Conservation (phyloP, 2,113 vertebrate species). For the Peromyscus leucopus region DNA sequence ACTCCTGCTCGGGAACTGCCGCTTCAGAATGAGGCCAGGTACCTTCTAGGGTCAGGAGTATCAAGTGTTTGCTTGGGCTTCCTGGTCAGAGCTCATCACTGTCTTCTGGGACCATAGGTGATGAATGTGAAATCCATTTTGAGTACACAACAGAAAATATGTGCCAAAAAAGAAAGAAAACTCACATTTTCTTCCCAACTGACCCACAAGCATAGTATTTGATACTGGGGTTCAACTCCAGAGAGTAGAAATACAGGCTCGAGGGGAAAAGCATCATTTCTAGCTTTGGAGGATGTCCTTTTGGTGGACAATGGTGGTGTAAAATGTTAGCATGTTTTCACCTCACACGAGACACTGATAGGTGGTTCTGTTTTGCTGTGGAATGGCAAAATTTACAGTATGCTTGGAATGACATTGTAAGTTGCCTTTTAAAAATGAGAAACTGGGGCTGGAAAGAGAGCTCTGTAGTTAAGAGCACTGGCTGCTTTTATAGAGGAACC, state of each 20-base stretch:
- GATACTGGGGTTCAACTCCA: neutral
- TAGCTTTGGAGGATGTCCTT: neutral
- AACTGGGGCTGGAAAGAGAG: neutral
- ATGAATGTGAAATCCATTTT: neutral
- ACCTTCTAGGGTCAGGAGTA: too few species aligned
- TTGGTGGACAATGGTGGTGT: neutral
- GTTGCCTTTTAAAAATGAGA: neutral
- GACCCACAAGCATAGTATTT: neutral
- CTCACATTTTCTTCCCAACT: neutral
- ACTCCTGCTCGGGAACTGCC: neutral
- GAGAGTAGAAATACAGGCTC: neutral
- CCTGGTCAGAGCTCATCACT: neutral
- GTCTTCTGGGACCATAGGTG: neutral
- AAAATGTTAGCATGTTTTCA: neutral
- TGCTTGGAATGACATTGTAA: neutral
- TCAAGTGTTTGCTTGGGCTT: neutral
- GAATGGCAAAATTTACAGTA: neutral
- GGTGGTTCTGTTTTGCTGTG: neutral
- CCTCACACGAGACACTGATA: neutral
- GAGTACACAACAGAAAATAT: neutral
- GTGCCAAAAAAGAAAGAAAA: neutral
- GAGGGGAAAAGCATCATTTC: neutral
- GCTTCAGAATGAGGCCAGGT: neutral
- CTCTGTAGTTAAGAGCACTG: neutral
- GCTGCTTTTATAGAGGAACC: neutral